These are phyloP conservation scores for Orussus abietinus DNA, from an alignment of 1,140 invertebrate genomes.

Conservation along the genomic window DNA sequence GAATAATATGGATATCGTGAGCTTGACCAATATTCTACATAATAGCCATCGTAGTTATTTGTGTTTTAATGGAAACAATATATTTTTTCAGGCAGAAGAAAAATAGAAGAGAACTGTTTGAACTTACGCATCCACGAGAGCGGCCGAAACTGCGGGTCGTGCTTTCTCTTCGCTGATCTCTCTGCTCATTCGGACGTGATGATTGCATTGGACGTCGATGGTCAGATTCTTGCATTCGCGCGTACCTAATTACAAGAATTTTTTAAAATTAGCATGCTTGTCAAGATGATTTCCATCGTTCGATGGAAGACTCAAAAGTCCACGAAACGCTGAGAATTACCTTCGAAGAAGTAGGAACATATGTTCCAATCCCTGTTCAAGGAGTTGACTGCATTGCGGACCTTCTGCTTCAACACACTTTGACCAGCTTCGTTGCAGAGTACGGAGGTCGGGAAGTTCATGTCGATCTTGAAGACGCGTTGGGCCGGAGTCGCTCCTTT, in stretches of 20 bases:
- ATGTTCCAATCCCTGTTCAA: constrained; percentile 92
- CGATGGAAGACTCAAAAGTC: no score
- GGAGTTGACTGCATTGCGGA: constrained; percentile 81
- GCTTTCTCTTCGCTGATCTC: constrained; percentile 58
- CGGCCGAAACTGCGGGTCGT: constrained; percentile 69
- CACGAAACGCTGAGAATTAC: no score
- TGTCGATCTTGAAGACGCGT: constrained; percentile 85
- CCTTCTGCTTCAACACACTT: constrained; percentile 82
- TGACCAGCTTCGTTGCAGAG: constrained; percentile 92
- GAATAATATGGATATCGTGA: no score
- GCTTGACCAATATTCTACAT: no score
- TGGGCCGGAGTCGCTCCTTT: constrained; percentile 78
- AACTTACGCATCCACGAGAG: constrained; percentile 80
- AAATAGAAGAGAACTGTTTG: no score
- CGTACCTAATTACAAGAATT: constrained; percentile 40
- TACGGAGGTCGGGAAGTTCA: constrained; percentile 90
- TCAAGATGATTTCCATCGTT: no score
- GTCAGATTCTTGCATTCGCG: constrained; percentile 83
- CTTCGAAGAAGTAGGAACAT: constrained; percentile 84
- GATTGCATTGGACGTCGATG: constrained; percentile 87
- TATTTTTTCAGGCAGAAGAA: no score
- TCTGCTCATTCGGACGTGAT: constrained; percentile 56
- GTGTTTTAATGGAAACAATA: no score
- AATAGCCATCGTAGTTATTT: no score
- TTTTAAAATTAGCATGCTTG: no score